Base-by-base conservation (phyloP, 2,888 invertebrate species). In the Yponomeuta malinellus region DNA sequence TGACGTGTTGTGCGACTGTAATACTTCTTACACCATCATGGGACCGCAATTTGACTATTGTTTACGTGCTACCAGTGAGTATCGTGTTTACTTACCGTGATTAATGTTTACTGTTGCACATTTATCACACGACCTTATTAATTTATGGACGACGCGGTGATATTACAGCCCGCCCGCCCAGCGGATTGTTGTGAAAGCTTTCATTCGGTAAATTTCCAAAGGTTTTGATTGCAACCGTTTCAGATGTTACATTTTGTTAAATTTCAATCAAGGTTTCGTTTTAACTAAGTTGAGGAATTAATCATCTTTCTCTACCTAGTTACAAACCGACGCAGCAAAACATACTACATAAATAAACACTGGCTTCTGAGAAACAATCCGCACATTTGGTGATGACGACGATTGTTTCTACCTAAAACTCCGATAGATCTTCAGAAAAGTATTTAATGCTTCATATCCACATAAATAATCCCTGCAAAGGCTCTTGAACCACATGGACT, bases 21-120 rank as follows among this genome's bases (percentile, higher is more conserved):
- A 69, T 59, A 59, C 52, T 31, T 37, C 37, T n/a, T 15, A 68
- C 29, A 29, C 63, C 63, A 83, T 74, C 76, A 91, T 92, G 91
- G 91, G 91, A 86, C 92, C 92, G 77, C 92, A 92, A 78, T 92
- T 89, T 77, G 91, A 92, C 79, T 92, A 90, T 79, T 90, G 90
- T 75, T 83, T 91, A 48, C 89, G 92, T 70, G 92, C 90, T 72
- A 88, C 92, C 74, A 92, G 92, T 92, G 79, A 92, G 92, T 89
- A 72, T 48, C 48, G 52, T 37, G 52, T 69, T 72, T 68, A 43
- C 71, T 33, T 33, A 33, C n/a, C 37, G 74, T 76, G 72, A 67
- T 48, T 43, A 48, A 31, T 33, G 67, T 52, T 71, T 37, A 15
- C 70, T 33, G 70, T 67, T 29, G 15, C 52, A 12, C 52, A 15